Conservation (phyloP, 2,797 vertebrate genomes). For the Thamnophis elegans region DNA sequence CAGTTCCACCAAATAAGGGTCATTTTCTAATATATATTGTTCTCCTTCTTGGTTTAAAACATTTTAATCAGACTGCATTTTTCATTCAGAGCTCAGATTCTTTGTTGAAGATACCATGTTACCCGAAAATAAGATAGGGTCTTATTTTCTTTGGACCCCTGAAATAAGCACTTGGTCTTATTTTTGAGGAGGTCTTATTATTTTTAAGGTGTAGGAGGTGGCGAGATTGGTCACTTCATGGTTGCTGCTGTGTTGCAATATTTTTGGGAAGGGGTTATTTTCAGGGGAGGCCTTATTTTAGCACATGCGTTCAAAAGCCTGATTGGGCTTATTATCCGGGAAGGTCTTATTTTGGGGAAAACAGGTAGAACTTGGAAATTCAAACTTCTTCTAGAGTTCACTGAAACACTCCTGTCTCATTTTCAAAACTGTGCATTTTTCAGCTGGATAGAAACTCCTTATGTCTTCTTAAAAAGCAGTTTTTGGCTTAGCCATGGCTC, state of each 20-base stretch:
- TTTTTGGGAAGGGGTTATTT: too few species aligned
- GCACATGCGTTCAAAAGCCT: too few species aligned
- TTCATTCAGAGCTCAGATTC: not conserved
- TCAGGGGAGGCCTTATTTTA: too few species aligned
- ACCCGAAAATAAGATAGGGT: too few species aligned
- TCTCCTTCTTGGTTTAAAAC: not conserved
- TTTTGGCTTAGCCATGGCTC: not conserved
- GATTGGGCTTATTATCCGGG: too few species aligned
- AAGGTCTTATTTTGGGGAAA: too few species aligned
- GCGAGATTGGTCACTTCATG: too few species aligned
- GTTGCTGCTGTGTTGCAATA: too few species aligned
- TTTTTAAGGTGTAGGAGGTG: too few species aligned
- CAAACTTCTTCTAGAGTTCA: not conserved
- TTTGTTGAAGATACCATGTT: not conserved
- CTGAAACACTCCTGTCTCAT: not conserved
- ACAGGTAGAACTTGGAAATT: not conserved
- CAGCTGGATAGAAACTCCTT: not conserved
- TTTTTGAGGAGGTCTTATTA: too few species aligned
- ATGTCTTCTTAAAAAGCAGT: not conserved
- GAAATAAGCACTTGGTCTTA: too few species aligned
- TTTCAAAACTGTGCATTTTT: not conserved
- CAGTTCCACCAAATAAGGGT: not conserved
- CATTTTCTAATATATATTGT: not conserved
- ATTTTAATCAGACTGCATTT: not conserved
- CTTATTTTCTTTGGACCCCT: too few species aligned